Base-by-base conservation (phyloP, 2,113 vertebrate species). In the Rhynchomys soricoides region DNA sequence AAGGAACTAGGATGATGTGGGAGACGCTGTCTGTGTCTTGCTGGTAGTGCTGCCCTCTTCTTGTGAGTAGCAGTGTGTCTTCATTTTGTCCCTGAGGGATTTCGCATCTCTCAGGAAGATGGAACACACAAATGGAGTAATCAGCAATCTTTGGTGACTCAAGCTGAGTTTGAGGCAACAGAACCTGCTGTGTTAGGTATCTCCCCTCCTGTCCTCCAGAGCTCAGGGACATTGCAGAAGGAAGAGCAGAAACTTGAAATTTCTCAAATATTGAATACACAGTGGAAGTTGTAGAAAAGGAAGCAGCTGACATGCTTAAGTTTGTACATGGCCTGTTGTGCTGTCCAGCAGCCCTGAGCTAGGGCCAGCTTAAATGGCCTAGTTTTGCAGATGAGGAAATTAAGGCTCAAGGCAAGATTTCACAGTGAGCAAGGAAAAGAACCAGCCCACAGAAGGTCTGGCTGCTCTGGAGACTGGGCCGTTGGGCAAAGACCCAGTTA, bases 221-320 rank as follows among this genome's bases (percentile, higher is more conserved):
- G 40, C 59, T 75, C 43, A 45, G 74, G 43, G 43, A 75, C 74
- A 75, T 29, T 45, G 73, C 2, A 45, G 43, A 75, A 45, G 74
- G 68, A 68, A 68, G 64, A 13, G 64, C 1, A 0, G 64, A 34
- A 68, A 48, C 71, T 83, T 57, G 66, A 45, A n/a, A 79, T 17
- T 50, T 88, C 34, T 10, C 40, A 34, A 0, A 43, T 74, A 24
- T 24, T 74, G 40, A 74, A 9, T 9, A 12, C 71, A 74, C 40
- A 55, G 19, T 86, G 17, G 21, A 21, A 11, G 31, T 26, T 19
- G 0, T 59, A 50, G 59, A 66, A 90, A 75, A 29, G 5, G 26
- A 9, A 59, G 26, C 24, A 15, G 0, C 0, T 12, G 45, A 9
- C 13, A 2, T 24, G 15, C 34, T 3, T 43, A 5, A 15, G n/a